Evolutionary conservation across 2,888 invertebrate species (phyloP).

Genomic region (Hymenopus coronatus): DNA sequence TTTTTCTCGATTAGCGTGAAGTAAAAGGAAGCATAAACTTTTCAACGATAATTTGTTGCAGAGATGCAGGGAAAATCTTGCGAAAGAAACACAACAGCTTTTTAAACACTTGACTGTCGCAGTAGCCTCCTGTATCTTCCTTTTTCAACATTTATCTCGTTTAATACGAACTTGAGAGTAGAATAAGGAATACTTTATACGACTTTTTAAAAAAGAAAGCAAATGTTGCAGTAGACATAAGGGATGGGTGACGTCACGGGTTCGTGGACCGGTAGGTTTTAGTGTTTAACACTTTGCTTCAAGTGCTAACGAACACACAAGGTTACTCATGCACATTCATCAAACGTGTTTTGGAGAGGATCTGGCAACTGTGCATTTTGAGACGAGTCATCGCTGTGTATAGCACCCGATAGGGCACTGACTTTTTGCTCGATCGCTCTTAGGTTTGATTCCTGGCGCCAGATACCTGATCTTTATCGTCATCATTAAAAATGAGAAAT

Average conservation of each 20-base stretch:
- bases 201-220: too few species aligned
- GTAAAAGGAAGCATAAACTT: too few species aligned
- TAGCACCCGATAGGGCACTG: background rate
- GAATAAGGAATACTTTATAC: too few species aligned
- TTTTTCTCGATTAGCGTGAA: too few species aligned
- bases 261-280: background rate
- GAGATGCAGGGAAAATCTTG: too few species aligned
- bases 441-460: background rate
- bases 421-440: background rate
- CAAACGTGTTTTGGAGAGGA: background rate
- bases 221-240: background rate
- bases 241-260: background rate
- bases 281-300: background rate
- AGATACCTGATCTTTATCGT: background rate
- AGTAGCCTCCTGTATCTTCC: too few species aligned
- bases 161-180: too few species aligned
- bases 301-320: background rate
- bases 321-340: background rate
- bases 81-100: too few species aligned
- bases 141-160: too few species aligned
- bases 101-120: too few species aligned
- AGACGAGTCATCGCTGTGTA: background rate
- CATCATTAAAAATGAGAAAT: too few species aligned
- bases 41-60: too few species aligned
- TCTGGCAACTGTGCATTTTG: background rate